phyloP scores from a whole-genome alignment of 2,113 vertebrate species.

The Microtus pennsylvanicus region DNA sequence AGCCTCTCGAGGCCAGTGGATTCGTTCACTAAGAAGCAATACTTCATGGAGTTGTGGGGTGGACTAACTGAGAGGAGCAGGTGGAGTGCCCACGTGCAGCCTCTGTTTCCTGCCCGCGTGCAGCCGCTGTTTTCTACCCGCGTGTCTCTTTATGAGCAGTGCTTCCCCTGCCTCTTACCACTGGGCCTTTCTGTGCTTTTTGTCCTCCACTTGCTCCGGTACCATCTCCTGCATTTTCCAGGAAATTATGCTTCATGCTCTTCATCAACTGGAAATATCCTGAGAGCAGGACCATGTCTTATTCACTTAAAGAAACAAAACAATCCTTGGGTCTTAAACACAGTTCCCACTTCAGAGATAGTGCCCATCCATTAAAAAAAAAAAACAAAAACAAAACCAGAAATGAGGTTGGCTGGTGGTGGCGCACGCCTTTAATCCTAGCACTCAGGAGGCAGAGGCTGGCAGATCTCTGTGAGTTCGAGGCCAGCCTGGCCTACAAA shows the following conservation, averaged over 20 bases:
- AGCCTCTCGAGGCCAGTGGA: background rate
- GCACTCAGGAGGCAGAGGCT: too few species aligned
- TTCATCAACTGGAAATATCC: background rate
- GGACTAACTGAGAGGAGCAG: background rate
- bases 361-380: background rate
- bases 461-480: too few species aligned
- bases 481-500: too few species aligned
- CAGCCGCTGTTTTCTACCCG: background rate
- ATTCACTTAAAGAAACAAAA: background rate
- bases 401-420: background rate
- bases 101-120: background rate
- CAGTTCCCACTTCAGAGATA: background rate
- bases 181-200: background rate
- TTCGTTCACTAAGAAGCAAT: background rate
- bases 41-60: background rate
- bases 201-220: background rate
- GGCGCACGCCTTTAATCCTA: too few species aligned
- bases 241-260: background rate
- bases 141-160: background rate
- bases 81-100: fast-evolving
- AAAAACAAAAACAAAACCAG: too few species aligned
- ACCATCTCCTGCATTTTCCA: background rate
- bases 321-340: background rate
- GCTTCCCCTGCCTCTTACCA: background rate
- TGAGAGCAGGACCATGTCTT: background rate